phyloP scores from a whole-genome alignment of 1,140 invertebrate species.

The Tribolium castaneum region DNA sequence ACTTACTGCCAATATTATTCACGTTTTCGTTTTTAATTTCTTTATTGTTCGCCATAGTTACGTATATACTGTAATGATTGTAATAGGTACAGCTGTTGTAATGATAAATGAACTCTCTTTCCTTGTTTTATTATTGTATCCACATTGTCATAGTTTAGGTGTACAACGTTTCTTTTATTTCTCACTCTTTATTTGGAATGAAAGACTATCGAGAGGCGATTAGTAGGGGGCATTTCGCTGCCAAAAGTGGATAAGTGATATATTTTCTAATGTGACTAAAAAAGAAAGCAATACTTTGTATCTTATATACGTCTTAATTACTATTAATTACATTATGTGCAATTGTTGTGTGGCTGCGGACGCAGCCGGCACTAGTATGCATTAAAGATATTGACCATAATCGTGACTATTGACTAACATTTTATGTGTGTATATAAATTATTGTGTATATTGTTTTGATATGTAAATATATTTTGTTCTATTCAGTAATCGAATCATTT shows the following conservation, averaged over 20 bases:
- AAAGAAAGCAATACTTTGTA: slow-evolving; percentile 76
- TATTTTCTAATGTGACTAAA: slow-evolving; percentile 74
- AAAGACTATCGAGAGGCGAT: slow-evolving; percentile 37
- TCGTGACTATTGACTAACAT: slow-evolving; percentile 57
- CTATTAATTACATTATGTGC: slow-evolving; percentile 59
- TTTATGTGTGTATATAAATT: slow-evolving; percentile 63
- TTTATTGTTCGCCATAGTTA: slow-evolving; percentile 46
- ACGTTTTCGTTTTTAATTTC: slow-evolving; percentile 36
- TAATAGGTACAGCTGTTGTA: slow-evolving; percentile 62
- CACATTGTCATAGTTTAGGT: slow-evolving; percentile 38
- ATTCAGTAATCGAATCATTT: slow-evolving; percentile 63
- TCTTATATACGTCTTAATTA: slow-evolving; percentile 70
- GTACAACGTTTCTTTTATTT: slow-evolving; percentile 38
- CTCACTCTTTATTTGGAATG: slow-evolving; percentile 42
- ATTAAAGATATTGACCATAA: slow-evolving; percentile 54
- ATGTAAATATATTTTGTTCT: slow-evolving; percentile 64
- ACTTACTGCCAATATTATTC: slow-evolving; percentile 32
- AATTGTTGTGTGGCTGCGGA: slow-evolving; percentile 59
- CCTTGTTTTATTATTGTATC: slow-evolving; percentile 44
- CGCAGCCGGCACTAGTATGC: slow-evolving; percentile 54
- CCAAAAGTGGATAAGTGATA: slow-evolving; percentile 69
- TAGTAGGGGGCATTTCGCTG: slow-evolving; percentile 50
- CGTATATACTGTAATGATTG: slow-evolving; percentile 43
- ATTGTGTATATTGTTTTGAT: slow-evolving; percentile 65
- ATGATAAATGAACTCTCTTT: slow-evolving; percentile 60